Evolutionary conservation across 2,797 vertebrate species (phyloP).

Genomic region (Aeoliscus strigatus): DNA sequence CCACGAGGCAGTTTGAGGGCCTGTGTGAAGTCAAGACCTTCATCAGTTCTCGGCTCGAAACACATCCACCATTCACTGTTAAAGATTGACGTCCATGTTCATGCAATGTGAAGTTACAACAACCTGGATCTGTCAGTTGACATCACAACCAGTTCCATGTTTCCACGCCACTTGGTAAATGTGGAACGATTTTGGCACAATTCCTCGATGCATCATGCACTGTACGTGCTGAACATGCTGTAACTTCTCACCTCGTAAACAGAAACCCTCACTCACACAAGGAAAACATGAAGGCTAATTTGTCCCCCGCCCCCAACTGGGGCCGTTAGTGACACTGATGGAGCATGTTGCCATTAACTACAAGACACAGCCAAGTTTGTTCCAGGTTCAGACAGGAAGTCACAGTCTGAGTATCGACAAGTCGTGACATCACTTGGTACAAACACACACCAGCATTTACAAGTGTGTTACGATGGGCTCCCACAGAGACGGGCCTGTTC

Average conservation of each 20-base stretch:
- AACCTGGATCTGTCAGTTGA: no score
- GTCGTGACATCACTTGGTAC: constrained; percentile 48
- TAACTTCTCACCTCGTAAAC: background rate
- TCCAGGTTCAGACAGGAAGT: constrained; percentile 54
- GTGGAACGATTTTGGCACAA: background rate
- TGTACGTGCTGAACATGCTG: background rate
- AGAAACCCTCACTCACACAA: background rate
- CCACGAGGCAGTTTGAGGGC: no score
- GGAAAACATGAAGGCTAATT: background rate
- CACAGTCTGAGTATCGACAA: constrained; percentile 47
- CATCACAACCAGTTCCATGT: no score
- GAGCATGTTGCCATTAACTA: constrained; percentile 4
- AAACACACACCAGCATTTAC: constrained; percentile 14
- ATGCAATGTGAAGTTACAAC: no score
- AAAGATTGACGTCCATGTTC: no score
- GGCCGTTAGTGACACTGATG: constrained; percentile 15
- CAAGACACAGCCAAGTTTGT: constrained; percentile 59
- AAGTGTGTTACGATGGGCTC: constrained; percentile 19
- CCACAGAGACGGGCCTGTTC: constrained; percentile 54
- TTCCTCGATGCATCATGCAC: background rate
- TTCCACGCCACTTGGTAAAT: no score
- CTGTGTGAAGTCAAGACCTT: no score
- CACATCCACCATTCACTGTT: no score
- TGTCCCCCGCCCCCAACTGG: constrained; percentile 14
- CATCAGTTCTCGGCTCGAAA: no score